Percentiles rank a stretch among this genome's conserved stretches.
Conservation (phyloP, 2,113 vertebrate genomes). For the Stigmatopora argus region DNA sequence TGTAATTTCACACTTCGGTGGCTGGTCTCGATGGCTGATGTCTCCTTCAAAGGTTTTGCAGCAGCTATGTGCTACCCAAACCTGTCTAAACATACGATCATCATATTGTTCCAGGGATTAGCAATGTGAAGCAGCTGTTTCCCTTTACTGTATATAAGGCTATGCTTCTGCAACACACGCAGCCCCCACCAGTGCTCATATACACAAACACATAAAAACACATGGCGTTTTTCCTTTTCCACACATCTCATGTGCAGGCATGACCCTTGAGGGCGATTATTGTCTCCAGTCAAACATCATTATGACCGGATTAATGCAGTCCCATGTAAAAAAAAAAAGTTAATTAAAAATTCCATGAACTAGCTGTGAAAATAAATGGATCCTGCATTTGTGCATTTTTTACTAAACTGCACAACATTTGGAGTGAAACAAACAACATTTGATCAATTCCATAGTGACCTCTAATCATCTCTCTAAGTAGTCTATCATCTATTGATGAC, state of each 20-base stretch:
- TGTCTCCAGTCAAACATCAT: constrained; percentile 34
- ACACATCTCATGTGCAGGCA: constrained; percentile 6
- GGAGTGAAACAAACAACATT: too few species aligned
- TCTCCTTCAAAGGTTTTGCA: constrained; percentile 58
- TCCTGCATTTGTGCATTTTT: background rate
- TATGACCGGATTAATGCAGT: constrained; percentile 12
- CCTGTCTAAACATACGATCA: constrained; percentile 68
- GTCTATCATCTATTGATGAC: too few species aligned
- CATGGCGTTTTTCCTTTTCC: constrained; percentile 17
- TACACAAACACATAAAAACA: constrained; percentile 22
- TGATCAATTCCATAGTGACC: too few species aligned
- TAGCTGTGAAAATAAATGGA: background rate
- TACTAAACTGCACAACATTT: too few species aligned
- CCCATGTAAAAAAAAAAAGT: constrained; percentile 4
- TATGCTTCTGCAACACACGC: constrained; percentile 38
- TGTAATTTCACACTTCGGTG: constrained; percentile 12
- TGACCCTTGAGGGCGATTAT: constrained; percentile 20
- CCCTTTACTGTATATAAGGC: constrained; percentile 53
- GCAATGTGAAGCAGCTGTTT: constrained; percentile 71
- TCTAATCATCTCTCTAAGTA: too few species aligned
- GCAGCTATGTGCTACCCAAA: constrained; percentile 66
- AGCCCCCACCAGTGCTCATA: background rate
- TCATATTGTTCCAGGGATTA: constrained; percentile 69
- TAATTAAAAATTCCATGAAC: background rate
- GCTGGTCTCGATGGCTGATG: constrained; percentile 44